phyloP scores from a whole-genome alignment of 30 jellyfish, hydroid and myxozoan species.

The Cassiopea xamachana region DNA sequence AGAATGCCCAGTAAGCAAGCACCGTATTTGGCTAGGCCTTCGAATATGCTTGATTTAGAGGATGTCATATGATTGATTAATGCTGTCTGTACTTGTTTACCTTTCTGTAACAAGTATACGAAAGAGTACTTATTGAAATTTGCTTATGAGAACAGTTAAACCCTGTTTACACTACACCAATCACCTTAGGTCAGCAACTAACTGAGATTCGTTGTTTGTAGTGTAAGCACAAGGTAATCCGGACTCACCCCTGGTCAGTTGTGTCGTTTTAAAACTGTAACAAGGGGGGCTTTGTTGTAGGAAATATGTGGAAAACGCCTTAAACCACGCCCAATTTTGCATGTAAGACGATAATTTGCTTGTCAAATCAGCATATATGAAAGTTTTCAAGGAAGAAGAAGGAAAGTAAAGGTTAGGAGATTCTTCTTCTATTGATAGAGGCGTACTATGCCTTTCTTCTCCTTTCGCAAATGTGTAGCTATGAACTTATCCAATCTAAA shows the following conservation, averaged over 20 bases:
- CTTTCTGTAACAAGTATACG: neutral
- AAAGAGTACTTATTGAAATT: too few species aligned
- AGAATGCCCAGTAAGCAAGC: conserved; percentile 1
- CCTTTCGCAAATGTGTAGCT: too few species aligned
- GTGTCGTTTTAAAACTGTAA: too few species aligned
- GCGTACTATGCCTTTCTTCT: too few species aligned
- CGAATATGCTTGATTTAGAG: conserved; percentile 16
- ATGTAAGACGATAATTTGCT: too few species aligned
- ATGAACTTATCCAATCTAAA: too few species aligned
- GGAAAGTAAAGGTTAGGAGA: too few species aligned
- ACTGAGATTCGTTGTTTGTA: neutral
- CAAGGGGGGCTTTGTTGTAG: too few species aligned
- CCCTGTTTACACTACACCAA: neutral
- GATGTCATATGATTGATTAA: conserved; percentile 22
- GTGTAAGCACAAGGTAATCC: neutral
- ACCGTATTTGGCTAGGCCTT: neutral
- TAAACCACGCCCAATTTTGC: too few species aligned
- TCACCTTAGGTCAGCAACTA: neutral
- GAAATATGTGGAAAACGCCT: neutral
- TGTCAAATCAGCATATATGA: too few species aligned
- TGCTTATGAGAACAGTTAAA: neutral
- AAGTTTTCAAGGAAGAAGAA: too few species aligned
- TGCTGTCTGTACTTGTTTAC: neutral
- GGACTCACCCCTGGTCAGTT: neutral
- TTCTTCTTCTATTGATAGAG: too few species aligned